Base-by-base conservation (phyloP, 2,113 vertebrate species). In the Neotoma lepida region DNA sequence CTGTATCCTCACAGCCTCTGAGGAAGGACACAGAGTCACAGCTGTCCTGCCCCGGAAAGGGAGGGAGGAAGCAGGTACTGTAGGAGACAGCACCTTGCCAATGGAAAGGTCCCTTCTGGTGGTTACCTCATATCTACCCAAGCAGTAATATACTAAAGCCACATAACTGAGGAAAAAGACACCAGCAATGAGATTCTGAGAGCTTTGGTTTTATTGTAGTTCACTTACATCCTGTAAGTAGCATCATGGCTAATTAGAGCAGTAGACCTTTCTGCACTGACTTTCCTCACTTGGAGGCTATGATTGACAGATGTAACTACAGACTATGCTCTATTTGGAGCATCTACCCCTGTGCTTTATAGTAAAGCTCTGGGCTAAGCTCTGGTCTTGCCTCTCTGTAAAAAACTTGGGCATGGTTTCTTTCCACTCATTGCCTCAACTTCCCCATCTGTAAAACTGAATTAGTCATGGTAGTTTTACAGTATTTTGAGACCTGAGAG, bases 361-460 rank as follows among this genome's bases (percentile, higher is more conserved):
- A 35, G 44, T 4, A 89, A 86, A 30, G 76, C 88, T 78, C 64
- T 5, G n/a, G 46, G 64, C 15, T 51, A 84, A 73, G 30, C 41
- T 28, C 51, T 12, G 7, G 20, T 73, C 74, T 94, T 39, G 64
- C 9, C 93, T 93, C 70, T 87, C 61, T 63, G 2, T 92, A 41
- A 73, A 82, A 82, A 90, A 56, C 81, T 76, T 68, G 80, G 51
- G n/a, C 39, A 71, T 64, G n/a, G 35, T 76, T 63, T 86, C 49
- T 92, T 87, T n/a, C 51, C n/a, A 71, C 9, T 26, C 77, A 10
- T 54, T 68, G n/a, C 78, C 86, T 95, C 89, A n/a, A 33, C 88
- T 96, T 96, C 58, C 33, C 54, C 74, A 76, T 71, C 44, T 94
- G 10, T 89, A 71, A 94, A 92, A 73, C 2, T 54, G 44, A 71